These are phyloP conservation scores for Meteorus colon DNA, from an alignment of 2,888 invertebrate species.

Conservation along the genomic window DNA sequence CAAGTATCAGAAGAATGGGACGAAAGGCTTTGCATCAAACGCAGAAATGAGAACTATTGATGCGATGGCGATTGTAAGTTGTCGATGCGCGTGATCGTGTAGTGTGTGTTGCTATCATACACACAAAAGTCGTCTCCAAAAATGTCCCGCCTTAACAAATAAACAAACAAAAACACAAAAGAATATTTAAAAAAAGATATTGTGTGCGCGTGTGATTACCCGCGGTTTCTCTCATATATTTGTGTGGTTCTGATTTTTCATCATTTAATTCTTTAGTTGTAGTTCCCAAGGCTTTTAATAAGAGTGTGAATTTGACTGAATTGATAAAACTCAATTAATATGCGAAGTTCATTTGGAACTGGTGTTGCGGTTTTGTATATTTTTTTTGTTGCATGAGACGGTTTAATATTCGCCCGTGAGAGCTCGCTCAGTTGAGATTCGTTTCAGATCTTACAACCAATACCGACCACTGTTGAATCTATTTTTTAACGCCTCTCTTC, in stretches of 20 bases:
- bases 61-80: conserved; percentile 60
- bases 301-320: background rate
- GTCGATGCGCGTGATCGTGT: conserved; percentile 41
- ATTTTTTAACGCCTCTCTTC: conserved; percentile 32
- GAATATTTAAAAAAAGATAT: background rate
- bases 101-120: conserved; percentile 21
- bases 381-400: conserved; percentile 21
- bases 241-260: background rate
- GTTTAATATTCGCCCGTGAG: conserved; percentile 14
- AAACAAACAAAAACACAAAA: conserved; percentile 2
- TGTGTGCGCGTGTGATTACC: conserved; percentile 29
- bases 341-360: background rate
- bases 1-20: conserved; percentile 65
- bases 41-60: conserved; percentile 38
- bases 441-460: conserved; percentile 44
- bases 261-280: background rate
- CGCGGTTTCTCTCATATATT: background rate
- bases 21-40: conserved; percentile 9
- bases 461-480: conserved; percentile 42
- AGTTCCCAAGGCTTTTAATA: conserved; percentile 1
- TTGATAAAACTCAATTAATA: conserved; percentile 1
- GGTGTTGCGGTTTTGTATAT: background rate
- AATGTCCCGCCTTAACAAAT: conserved; percentile 18
- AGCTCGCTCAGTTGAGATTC: conserved; percentile 21
- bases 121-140: background rate